Conservation (phyloP, 1,140 invertebrate genomes). For the Lamellibrachia luymesi region DNA sequence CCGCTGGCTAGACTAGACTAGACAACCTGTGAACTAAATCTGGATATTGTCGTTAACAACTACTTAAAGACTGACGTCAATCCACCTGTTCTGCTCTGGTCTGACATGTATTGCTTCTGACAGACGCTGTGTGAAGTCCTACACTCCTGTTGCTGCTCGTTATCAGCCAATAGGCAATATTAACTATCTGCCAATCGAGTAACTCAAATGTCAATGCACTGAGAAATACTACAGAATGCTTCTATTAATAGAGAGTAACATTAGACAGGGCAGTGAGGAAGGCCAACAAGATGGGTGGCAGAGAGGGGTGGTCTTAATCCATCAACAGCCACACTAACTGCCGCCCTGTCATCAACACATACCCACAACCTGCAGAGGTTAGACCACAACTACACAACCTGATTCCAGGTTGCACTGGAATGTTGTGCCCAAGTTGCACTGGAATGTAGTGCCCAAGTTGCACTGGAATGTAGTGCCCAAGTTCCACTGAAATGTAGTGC, state of each 20-base stretch:
- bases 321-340: neutral
- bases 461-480: neutral
- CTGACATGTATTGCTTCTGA: neutral
- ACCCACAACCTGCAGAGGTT: neutral
- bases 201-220: neutral
- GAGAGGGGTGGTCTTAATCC: constrained; percentile 3
- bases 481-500: neutral
- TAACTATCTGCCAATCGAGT: neutral
- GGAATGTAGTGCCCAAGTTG: neutral
- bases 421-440: neutral
- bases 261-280: neutral
- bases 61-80: neutral
- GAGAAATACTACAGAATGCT: neutral
- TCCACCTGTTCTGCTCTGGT: neutral
- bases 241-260: neutral
- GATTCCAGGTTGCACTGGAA: neutral
- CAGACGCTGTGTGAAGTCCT: neutral
- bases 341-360: neutral
- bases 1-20: neutral
- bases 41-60: constrained; percentile 5
- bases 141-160: neutral
- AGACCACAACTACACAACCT: neutral
- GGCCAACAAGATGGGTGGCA: constrained; percentile 2
- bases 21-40: neutral
- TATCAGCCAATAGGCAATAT: neutral